A percentile compares a stretch with the other conserved stretches of the same genome.
Conservation (phyloP, 2,113 vertebrate genomes). For the Brevimyrus niger region DNA sequence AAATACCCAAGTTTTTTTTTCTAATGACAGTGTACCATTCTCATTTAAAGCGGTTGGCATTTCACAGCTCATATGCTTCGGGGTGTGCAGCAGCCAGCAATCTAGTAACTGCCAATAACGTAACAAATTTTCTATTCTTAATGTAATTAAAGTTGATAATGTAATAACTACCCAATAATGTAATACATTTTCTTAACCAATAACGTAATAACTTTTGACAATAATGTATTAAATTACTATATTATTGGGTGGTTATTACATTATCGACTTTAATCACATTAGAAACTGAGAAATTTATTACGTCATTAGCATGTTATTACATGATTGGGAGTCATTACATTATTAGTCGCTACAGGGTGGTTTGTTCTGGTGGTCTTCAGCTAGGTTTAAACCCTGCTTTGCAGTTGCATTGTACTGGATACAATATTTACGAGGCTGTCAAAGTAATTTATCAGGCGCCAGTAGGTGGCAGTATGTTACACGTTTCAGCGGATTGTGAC, state of each 20-base stretch:
- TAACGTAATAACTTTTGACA: background rate
- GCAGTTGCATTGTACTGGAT: background rate
- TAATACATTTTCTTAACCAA: background rate
- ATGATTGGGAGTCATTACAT: background rate
- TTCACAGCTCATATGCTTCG: background rate
- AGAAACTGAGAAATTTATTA: background rate
- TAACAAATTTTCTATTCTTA: background rate
- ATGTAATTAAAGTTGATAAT: background rate
- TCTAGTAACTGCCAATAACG: background rate
- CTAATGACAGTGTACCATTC: background rate
- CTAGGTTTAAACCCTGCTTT: background rate
- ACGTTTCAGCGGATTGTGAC: background rate
- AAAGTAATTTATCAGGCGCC: background rate
- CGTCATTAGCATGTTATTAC: background rate
- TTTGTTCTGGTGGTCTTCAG: background rate
- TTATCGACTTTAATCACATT: background rate
- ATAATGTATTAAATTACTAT: background rate
- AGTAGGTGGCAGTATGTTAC: background rate
- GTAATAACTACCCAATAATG: background rate
- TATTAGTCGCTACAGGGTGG: background rate
- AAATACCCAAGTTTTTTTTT: background rate
- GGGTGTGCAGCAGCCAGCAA: background rate
- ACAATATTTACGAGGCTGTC: background rate
- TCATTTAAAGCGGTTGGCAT: background rate
- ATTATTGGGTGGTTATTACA: background rate